A percentile compares a stretch with the other conserved stretches of the same genome.
Evolutionary conservation across 2,888 invertebrate species (phyloP).

Genomic region (Keiferia lycopersicella): DNA sequence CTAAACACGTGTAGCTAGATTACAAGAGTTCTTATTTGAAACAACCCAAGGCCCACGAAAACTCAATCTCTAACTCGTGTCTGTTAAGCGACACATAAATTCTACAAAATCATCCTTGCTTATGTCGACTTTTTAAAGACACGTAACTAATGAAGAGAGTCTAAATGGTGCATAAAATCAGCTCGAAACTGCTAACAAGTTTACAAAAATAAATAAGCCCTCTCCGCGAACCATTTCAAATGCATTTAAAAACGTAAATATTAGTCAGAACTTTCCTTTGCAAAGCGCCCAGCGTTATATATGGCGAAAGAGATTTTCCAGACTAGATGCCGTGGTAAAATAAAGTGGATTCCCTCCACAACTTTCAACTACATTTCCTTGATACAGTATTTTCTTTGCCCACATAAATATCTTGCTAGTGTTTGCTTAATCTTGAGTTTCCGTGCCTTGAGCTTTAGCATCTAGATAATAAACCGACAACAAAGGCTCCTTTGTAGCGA

Average conservation of each 20-base stretch:
- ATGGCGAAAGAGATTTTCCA: background rate
- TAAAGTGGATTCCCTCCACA: background rate
- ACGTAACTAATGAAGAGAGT: too few species aligned
- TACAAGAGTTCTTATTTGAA: constrained; percentile 46
- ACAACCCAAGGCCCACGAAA: background rate
- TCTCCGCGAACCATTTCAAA: background rate
- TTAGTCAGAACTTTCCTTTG: background rate
- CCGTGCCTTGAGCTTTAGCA: background rate
- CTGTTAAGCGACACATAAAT: too few species aligned
- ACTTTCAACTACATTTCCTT: background rate
- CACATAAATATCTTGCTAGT: background rate
- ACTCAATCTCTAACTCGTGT: too few species aligned
- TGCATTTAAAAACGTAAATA: background rate
- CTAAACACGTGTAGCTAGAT: too few species aligned
- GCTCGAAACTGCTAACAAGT: too few species aligned
- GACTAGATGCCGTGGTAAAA: background rate
- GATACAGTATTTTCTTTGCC: background rate
- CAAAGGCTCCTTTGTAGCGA: background rate
- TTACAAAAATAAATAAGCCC: too few species aligned
- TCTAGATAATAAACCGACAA: constrained; percentile 5
- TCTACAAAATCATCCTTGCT: too few species aligned
- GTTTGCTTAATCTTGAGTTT: background rate
- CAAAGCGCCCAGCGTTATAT: background rate
- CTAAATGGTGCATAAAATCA: too few species aligned
- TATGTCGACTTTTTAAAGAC: too few species aligned